Evolutionary conservation across 2,888 invertebrate species (phyloP).

Genomic region (Cotesia congregata): DNA sequence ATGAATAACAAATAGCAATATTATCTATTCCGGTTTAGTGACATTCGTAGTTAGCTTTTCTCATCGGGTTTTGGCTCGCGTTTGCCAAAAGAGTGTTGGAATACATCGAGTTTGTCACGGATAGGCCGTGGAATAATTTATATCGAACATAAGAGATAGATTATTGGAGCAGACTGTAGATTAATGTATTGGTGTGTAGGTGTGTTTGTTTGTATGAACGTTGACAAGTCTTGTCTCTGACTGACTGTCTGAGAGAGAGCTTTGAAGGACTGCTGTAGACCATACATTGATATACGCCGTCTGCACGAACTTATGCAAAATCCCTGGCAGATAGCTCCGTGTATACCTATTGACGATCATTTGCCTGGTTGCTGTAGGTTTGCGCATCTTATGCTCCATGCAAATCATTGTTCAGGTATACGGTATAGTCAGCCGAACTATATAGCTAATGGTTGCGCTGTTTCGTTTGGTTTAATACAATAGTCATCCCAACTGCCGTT

Average conservation of each 20-base stretch:
- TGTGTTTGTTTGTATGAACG: background rate
- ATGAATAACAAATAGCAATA: constrained; percentile 14
- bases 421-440: constrained; percentile 9
- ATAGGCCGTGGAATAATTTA: constrained; percentile 37
- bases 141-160: constrained; percentile 34
- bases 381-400: constrained; percentile 42
- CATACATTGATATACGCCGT: constrained; percentile 6
- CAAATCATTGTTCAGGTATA: constrained; percentile 31
- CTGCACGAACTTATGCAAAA: constrained; percentile 37
- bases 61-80: background rate
- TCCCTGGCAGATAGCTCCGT: constrained; percentile 23
- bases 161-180: background rate
- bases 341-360: background rate
- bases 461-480: constrained; percentile 33
- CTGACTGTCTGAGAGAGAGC: background rate
- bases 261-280: background rate
- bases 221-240: constrained; percentile 6
- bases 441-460: constrained; percentile 8
- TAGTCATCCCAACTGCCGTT: constrained; percentile 28
- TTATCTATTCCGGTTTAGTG: constrained; percentile 16
- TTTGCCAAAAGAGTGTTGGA: constrained; percentile 30
- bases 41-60: constrained; percentile 25
- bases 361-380: constrained; percentile 37
- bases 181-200: background rate
- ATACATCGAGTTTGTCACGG: constrained; percentile 37